phyloP scores from a whole-genome alignment of 64 coral and sea anemone species.

The Platygyra sinensis region DNA sequence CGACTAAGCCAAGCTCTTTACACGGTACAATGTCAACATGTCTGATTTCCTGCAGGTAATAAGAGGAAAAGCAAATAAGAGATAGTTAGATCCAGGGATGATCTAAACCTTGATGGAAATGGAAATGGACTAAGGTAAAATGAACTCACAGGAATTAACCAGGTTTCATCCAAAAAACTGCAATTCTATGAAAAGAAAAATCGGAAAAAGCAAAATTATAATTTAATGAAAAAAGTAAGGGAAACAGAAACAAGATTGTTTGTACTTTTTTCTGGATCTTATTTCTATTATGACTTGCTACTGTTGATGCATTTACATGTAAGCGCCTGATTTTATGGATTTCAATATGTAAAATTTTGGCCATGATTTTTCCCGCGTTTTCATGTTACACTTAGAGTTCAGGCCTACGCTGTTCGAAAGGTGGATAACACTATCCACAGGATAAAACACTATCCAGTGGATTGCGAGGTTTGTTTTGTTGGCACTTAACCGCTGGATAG shows the following conservation, averaged over 20 bases:
- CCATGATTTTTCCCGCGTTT: not conserved
- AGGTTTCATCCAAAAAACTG: conserved; percentile 83
- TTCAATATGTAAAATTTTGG: not conserved
- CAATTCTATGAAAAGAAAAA: conserved; percentile 58
- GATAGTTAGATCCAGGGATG: not conserved
- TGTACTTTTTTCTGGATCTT: too few species aligned
- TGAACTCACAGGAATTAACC: conserved; percentile 80
- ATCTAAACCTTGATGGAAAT: not conserved
- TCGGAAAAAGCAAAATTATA: not conserved
- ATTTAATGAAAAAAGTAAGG: not conserved
- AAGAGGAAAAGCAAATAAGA: not conserved
- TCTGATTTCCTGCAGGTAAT: conserved; percentile 51
- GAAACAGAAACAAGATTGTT: not conserved
- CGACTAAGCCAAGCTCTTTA: conserved; percentile 83
- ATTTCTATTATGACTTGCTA: too few species aligned
- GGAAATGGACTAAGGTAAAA: not conserved
- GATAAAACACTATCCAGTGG: too few species aligned
- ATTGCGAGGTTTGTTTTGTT: too few species aligned
- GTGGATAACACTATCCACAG: too few species aligned
- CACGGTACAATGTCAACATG: conserved; percentile 84
- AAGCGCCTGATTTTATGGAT: too few species aligned
- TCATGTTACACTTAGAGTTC: not conserved
- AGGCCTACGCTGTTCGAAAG: too few species aligned
- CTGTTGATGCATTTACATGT: too few species aligned
- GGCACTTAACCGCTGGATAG: too few species aligned